These are phyloP conservation scores for Flabesymbios commensalis DNA, from an alignment of 2,888 invertebrate species.

Conservation along the genomic window DNA sequence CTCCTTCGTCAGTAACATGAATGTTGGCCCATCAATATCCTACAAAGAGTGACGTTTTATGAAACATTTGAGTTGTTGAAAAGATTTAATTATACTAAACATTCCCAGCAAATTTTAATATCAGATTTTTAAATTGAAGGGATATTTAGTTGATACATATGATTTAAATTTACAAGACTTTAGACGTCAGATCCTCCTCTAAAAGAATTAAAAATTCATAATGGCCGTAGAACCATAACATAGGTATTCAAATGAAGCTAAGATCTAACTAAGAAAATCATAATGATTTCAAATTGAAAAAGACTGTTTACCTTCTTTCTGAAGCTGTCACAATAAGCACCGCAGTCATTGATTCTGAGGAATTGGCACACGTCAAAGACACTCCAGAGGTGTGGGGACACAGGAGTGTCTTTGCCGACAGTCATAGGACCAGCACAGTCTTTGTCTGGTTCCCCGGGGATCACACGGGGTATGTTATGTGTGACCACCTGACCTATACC, in stretches of 20 bases:
- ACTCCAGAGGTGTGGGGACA: conserved; percentile 76
- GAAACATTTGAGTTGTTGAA: too few relatives aligned
- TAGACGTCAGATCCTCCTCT: too few relatives aligned
- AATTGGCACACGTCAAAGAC: conserved; percentile 86
- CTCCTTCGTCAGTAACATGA: conserved; percentile 83
- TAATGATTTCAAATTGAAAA: too few relatives aligned
- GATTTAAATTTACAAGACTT: too few relatives aligned
- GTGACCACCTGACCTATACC: background rate
- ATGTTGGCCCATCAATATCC: conserved; percentile 79
- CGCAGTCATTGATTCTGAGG: conserved; percentile 82
- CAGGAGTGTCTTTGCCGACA: conserved; percentile 3
- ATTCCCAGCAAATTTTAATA: too few relatives aligned
- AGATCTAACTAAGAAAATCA: too few relatives aligned
- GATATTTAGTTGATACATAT: too few relatives aligned
- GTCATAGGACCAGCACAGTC: conserved; percentile 7
- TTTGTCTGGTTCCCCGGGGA: conserved; percentile 21
- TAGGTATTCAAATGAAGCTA: too few relatives aligned
- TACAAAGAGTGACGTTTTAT: conserved; percentile 64
- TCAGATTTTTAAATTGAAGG: too few relatives aligned
- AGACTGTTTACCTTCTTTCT: conserved; percentile 64
- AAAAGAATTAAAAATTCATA: too few relatives aligned
- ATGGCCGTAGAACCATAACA: too few relatives aligned
- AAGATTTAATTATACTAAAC: too few relatives aligned
- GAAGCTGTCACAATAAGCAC: conserved; percentile 69
- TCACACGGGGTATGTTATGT: conserved; percentile 19